phyloP scores from a whole-genome alignment of 1,140 invertebrate genomes.

The Drosophila subobscura region DNA sequence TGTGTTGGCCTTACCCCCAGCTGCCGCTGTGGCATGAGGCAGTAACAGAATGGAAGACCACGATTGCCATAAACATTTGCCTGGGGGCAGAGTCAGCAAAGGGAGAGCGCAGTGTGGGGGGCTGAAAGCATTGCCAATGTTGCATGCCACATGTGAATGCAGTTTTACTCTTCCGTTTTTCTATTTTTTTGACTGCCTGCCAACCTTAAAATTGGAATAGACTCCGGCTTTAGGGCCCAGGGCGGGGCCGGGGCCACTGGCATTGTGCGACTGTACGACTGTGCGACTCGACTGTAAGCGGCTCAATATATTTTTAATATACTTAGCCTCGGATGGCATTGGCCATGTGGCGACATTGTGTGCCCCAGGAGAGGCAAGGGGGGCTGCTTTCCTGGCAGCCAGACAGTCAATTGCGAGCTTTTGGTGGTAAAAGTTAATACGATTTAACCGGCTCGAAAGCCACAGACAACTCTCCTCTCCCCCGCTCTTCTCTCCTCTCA shows the following conservation, averaged over 20 bases:
- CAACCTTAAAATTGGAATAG: conserved; percentile 55
- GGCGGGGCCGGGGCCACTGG: conserved; percentile 22
- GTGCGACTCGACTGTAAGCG: conserved; percentile 51
- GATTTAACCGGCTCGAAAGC: conserved; percentile 75
- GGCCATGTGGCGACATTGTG: conserved; percentile 41
- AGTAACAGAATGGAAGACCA: conserved; percentile 23
- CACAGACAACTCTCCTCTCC: conserved; percentile 41
- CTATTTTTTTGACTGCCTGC: conserved; percentile 62
- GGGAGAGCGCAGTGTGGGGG: conserved; percentile 33
- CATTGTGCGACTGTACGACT: conserved; percentile 46
- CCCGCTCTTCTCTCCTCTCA: too few relatives aligned
- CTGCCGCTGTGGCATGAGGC: conserved; percentile 18
- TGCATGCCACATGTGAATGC: conserved; percentile 68
- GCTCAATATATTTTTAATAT: conserved; percentile 82
- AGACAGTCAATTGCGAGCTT: conserved; percentile 49
- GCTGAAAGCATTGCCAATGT: conserved; percentile 48
- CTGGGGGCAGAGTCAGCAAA: conserved; percentile 44
- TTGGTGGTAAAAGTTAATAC: conserved; percentile 76
- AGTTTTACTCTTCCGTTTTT: conserved; percentile 21
- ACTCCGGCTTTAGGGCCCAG: conserved; percentile 28
- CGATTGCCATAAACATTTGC: conserved; percentile 63
- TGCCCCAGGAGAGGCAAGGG: not conserved
- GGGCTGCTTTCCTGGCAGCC: not conserved
- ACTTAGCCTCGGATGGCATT: conserved; percentile 57
- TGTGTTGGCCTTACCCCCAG: conserved; percentile 54